These are phyloP conservation scores for Parasteatoda tepidariorum DNA, from an alignment of 1,140 invertebrate genomes.

Conservation along the genomic window DNA sequence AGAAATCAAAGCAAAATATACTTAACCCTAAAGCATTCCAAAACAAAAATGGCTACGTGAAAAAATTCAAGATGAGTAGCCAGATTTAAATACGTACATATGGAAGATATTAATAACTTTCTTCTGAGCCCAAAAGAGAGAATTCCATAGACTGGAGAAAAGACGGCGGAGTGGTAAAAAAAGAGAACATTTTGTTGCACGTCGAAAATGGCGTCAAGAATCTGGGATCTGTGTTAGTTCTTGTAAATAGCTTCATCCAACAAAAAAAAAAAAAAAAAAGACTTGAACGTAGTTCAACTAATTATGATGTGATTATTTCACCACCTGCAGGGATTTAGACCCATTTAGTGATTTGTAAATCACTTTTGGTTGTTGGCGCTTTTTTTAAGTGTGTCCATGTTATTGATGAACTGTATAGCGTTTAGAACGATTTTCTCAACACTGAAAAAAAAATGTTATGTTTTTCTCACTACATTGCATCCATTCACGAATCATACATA, in stretches of 20 bases:
- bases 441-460: constrained; percentile 40
- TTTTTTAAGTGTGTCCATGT: constrained; percentile 60
- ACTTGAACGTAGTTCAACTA: constrained; percentile 59
- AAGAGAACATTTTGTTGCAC: constrained; percentile 16
- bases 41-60: no score
- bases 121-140: constrained; percentile 46
- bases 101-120: background rate
- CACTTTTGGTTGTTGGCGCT: constrained; percentile 61
- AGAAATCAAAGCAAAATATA: constrained; percentile 1
- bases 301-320: constrained; percentile 57
- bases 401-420: constrained; percentile 54
- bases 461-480: constrained; percentile 36
- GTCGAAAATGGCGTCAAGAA: constrained; percentile 28
- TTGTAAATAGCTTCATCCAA: constrained; percentile 60
- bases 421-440: constrained; percentile 54
- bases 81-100: no score
- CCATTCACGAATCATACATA: constrained; percentile 40
- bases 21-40: no score
- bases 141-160: background rate
- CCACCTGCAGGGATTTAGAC: constrained; percentile 61
- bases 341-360: constrained; percentile 60
- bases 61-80: no score
- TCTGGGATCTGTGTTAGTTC: constrained; percentile 49
- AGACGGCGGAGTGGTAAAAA: constrained; percentile 25
- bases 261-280: no score